Percentiles rank a stretch among this genome's conserved stretches.
Conservation (phyloP, 2,888 invertebrate genomes). For the Polydrusus cervinus region DNA sequence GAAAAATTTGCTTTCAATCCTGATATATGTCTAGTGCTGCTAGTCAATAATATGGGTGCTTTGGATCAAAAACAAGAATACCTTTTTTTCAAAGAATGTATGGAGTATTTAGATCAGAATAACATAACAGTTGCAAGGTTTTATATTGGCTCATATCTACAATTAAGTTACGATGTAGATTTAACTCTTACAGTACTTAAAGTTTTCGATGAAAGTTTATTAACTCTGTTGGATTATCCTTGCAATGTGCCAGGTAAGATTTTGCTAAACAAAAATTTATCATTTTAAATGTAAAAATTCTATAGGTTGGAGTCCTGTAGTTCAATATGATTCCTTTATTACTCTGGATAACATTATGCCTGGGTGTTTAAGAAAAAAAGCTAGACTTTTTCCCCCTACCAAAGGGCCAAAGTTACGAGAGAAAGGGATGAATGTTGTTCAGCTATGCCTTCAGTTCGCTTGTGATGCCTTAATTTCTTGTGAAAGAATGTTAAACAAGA, state of each 20-base stretch:
- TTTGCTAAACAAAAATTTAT: neutral
- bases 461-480: constrained; percentile 75
- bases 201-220: constrained; percentile 71
- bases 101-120: constrained; percentile 15
- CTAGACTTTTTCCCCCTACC: constrained; percentile 57
- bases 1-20: constrained; percentile 28
- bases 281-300: neutral
- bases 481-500: constrained; percentile 76
- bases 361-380: constrained; percentile 56
- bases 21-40: constrained; percentile 73
- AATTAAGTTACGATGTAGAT: constrained; percentile 50
- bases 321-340: constrained; percentile 48
- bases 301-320: constrained; percentile 60
- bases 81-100: constrained; percentile 70
- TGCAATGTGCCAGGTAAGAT: constrained; percentile 75
- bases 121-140: constrained; percentile 55
- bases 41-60: constrained; percentile 85
- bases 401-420: constrained; percentile 67
- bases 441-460: constrained; percentile 65
- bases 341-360: constrained; percentile 33
- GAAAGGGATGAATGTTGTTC: constrained; percentile 63
- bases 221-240: constrained; percentile 74
- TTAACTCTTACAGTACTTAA: constrained; percentile 79
- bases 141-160: constrained; percentile 60
- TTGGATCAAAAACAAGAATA: constrained; percentile 85